Evolutionary conservation across 2,797 vertebrate species (phyloP).

Genomic region (Hypotaenidia okinawae): DNA sequence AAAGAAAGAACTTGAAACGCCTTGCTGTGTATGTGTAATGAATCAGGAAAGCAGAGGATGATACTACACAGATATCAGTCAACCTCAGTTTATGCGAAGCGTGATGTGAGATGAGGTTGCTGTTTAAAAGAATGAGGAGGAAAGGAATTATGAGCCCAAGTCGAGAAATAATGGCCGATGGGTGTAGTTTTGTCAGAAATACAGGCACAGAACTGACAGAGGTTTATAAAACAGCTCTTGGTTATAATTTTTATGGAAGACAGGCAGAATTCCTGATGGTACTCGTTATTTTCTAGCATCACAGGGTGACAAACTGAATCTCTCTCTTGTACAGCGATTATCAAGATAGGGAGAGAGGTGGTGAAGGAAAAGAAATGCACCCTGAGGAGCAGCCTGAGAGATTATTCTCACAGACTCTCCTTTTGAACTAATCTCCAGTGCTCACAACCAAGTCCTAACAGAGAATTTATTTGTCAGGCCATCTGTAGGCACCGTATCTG

Average conservation of each 20-base stretch:
- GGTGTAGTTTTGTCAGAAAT: neutral
- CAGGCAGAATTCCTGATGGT: conserved; percentile 1
- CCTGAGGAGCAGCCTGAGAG: neutral
- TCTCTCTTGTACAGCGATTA: neutral
- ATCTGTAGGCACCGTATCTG: neutral
- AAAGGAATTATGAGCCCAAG: neutral
- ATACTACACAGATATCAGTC: neutral
- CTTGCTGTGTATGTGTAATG: neutral
- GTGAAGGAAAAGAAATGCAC: neutral
- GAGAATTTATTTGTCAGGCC: neutral
- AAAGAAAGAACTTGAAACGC: neutral
- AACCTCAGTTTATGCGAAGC: neutral
- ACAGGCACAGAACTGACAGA: neutral
- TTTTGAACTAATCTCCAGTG: neutral
- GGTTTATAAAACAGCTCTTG: conserved; percentile 4
- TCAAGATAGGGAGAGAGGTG: neutral
- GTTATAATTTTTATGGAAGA: neutral
- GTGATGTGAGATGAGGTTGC: neutral
- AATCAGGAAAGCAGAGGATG: neutral
- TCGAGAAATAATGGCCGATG: neutral
- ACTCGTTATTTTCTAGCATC: conserved; percentile 17
- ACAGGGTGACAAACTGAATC: neutral
- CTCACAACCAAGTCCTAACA: neutral
- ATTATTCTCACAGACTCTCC: neutral
- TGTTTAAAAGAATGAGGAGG: neutral